Evolutionary conservation across 2,113 vertebrate genomes (phyloP), one percentile per base, ranked within the genome.

Genomic region (Thunnus maccoyii): DNA sequence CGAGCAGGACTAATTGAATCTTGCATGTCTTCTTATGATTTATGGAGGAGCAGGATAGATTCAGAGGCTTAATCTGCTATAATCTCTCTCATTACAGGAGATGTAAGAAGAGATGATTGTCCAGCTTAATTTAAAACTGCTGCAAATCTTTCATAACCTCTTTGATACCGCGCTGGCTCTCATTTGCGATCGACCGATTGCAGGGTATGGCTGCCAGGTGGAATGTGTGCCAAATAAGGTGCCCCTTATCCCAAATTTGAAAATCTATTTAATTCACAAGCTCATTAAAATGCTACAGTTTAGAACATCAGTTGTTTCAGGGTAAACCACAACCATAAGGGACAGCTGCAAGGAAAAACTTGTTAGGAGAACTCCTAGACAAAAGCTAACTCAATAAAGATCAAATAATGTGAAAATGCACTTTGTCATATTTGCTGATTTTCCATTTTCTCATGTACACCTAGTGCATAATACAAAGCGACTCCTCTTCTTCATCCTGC

Each of bases 1-100:
- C 76, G 73, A 86, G 83, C 87, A 72, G 83, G 79, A 86, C 90
- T 89, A 86, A 92, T 93, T 87, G 80, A 89, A 91, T 92, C 82
- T 75, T 64, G 77, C 75, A 54, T 89, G 84, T 91, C 83, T 72
- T 75, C 79, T 82, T 89, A 78, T 91, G 90, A 91, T 92, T 89
- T 90, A 91, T 91, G 79, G 72, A 76, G 72, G 72, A 88, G 80
- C 51, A 52, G 85, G 78, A 86, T 57, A 64, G 78, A 89, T 88
- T 82, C 63, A 56, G 12, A 66, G 81, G 78, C 83, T 78, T 76
- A 84, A 90, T 90, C 88, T 83, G 32, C 80, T 81, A 36, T 89
- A 92, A 93, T 90, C 91, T 88, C 75, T 61, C 78, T 92, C 85
- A 89, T 93, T 91, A 90, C n/a, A 15, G 78, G 67, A 64, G 48